A percentile compares a stretch with the other conserved stretches of the same genome.
phyloP scores from a whole-genome alignment of 2,797 vertebrate genomes.

The Austrolebias charrua region DNA sequence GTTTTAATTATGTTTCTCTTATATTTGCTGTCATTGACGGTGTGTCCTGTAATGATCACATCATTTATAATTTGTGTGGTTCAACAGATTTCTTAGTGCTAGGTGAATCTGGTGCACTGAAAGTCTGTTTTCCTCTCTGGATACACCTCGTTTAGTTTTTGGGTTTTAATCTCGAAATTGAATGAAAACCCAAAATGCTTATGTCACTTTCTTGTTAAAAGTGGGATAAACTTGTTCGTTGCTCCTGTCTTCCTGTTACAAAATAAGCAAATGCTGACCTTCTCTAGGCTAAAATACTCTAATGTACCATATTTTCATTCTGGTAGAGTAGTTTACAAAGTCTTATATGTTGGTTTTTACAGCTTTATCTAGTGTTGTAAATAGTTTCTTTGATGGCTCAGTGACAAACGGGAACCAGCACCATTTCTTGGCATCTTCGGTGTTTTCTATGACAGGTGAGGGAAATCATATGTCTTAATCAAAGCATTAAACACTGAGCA shows the following conservation, averaged over 20 bases:
- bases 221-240: background rate
- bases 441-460: background rate
- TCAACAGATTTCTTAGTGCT: conserved; percentile 18
- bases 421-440: conserved; percentile 2
- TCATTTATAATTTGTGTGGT: conserved; percentile 4
- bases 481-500: conserved; percentile 1
- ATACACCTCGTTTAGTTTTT: background rate
- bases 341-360: background rate
- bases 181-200: conserved; percentile 29
- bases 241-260: conserved; percentile 41
- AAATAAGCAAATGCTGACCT: background rate
- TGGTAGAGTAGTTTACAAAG: background rate
- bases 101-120: conserved; percentile 10
- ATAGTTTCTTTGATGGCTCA: background rate
- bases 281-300: background rate
- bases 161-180: background rate
- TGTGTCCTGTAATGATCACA: background rate
- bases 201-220: conserved; percentile 54
- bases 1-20: too few relatives aligned
- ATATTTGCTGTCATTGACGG: conserved; percentile 11
- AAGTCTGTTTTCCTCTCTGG: background rate
- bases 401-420: conserved; percentile 3
- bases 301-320: background rate
- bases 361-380: background rate
- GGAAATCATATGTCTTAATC: conserved; percentile 29